phyloP scores from a whole-genome alignment of 2,113 vertebrate species.

The Oncorhynchus tshawytscha region DNA sequence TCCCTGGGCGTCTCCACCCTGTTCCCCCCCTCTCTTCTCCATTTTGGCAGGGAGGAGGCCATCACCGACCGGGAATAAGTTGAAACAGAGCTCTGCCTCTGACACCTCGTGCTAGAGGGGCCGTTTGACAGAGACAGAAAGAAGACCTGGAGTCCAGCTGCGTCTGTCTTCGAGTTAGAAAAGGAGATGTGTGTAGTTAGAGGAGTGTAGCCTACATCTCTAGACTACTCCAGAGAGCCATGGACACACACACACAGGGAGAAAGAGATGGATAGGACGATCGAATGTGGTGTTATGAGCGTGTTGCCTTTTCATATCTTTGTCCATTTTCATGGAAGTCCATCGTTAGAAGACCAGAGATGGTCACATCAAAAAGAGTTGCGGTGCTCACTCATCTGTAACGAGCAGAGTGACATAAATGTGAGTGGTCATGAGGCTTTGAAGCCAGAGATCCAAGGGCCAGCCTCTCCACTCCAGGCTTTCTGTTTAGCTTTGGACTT shows the following conservation, averaged over 20 bases:
- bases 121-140: background rate
- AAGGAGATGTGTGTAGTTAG: background rate
- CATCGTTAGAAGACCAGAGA: conserved; percentile 18
- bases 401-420: conserved; percentile 23
- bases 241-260: background rate
- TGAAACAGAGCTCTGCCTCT: conserved; percentile 51
- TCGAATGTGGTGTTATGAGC: conserved; percentile 23
- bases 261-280: conserved; percentile 8
- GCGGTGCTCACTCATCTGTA: background rate
- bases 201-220: background rate
- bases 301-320: conserved; percentile 19
- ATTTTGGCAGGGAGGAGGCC: conserved; percentile 56
- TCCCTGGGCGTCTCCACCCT: conserved; percentile 65
- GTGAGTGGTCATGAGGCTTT: conserved; percentile 24
- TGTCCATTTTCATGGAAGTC: conserved; percentile 26
- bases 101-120: conserved; percentile 12
- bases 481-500: conserved; percentile 14
- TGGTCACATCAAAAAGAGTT: conserved; percentile 14
- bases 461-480: background rate
- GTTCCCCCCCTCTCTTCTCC: conserved; percentile 41
- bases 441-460: conserved; percentile 32
- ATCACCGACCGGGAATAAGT: conserved; percentile 51
- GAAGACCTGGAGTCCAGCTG: conserved; percentile 6
- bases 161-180: background rate
- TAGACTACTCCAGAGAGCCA: background rate